Evolutionary conservation across 2,113 vertebrate genomes (phyloP).

Genomic region (Eublepharis macularius): DNA sequence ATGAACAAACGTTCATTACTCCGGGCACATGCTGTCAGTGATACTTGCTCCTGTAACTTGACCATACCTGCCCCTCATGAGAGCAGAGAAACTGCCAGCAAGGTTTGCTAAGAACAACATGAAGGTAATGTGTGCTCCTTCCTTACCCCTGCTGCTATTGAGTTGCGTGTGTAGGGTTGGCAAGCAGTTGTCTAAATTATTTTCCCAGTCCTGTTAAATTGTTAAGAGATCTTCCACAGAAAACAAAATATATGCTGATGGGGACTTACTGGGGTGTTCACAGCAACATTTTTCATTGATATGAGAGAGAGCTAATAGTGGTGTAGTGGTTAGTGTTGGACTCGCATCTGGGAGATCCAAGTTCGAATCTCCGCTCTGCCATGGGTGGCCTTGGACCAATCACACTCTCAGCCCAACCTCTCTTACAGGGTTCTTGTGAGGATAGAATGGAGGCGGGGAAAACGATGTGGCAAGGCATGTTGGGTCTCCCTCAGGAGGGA

Average conservation of each 20-base stretch:
- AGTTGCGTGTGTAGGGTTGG: not conserved
- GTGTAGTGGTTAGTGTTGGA: too few species aligned
- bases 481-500: too few species aligned
- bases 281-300: not conserved
- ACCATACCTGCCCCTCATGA: not conserved
- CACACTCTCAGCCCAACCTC: too few species aligned
- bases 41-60: not conserved
- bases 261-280: not conserved
- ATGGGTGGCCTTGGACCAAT: too few species aligned
- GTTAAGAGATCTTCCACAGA: not conserved
- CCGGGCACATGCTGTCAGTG: not conserved
- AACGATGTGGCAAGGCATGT: too few species aligned
- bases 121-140: not conserved
- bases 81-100: not conserved
- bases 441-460: too few species aligned
- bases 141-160: not conserved
- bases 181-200: not conserved
- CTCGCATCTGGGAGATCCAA: too few species aligned
- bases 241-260: not conserved
- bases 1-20: not conserved
- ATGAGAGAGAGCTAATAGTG: too few species aligned
- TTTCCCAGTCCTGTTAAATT: not conserved
- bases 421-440: too few species aligned
- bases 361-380: too few species aligned
- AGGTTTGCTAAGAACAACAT: not conserved